These are phyloP conservation scores for Pseudomyrmex pallidus DNA, from an alignment of 1,140 invertebrate genomes.

Conservation along the genomic window DNA sequence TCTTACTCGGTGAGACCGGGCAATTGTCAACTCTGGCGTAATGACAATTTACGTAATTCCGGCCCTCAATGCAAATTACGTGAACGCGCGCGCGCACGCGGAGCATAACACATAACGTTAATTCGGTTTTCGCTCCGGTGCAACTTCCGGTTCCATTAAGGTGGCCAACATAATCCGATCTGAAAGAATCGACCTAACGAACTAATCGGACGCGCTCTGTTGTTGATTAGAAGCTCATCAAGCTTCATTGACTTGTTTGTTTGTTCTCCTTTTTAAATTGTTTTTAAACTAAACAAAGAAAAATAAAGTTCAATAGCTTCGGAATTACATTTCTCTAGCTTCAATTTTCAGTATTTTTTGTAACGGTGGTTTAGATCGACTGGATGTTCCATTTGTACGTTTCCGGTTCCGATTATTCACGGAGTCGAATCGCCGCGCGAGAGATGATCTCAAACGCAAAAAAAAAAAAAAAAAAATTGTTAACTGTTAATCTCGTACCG, in stretches of 20 bases:
- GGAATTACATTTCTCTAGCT: too few relatives aligned
- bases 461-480: not conserved
- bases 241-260: too few relatives aligned
- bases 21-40: not conserved
- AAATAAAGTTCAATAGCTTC: too few relatives aligned
- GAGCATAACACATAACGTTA: conserved; percentile 19
- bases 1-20: too few relatives aligned
- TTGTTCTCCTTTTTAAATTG: too few relatives aligned
- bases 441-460: conserved; percentile 14
- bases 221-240: too few relatives aligned
- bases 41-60: conserved; percentile 64
- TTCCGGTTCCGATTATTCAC: not conserved
- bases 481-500: conserved; percentile 19
- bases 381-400: not conserved
- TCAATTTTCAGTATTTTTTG: too few relatives aligned
- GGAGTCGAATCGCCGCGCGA: not conserved
- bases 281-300: too few relatives aligned
- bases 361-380: not conserved
- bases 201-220: not conserved
- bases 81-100: not conserved
- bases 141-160: not conserved
- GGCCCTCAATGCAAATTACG: conserved; percentile 34
- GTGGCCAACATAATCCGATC: not conserved
- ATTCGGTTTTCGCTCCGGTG: not conserved
- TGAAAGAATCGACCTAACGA: not conserved